A percentile compares a stretch with the other conserved stretches of the same genome.
Conservation (phyloP, 1,140 invertebrate species). For the Pissodes strobi region DNA sequence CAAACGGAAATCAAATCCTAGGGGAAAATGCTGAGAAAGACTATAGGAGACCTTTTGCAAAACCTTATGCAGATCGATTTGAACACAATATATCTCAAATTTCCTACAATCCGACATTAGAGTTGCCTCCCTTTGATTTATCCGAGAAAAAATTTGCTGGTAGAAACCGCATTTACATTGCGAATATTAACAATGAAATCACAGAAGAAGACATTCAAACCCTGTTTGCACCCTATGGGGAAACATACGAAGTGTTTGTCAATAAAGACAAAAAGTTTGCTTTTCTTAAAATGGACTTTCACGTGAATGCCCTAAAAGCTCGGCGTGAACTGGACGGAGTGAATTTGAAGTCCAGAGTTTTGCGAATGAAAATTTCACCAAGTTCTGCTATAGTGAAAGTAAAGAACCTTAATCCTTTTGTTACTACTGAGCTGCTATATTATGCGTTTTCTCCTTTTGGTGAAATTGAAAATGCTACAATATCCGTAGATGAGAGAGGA, state of each 20-base stretch:
- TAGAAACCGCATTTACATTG: constrained; percentile 90
- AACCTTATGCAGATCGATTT: too few species aligned
- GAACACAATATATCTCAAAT: too few species aligned
- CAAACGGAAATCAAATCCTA: too few species aligned
- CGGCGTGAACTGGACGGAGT: constrained; percentile 91
- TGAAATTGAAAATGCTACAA: constrained; percentile 89
- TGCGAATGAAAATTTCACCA: constrained; percentile 93
- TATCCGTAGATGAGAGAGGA: constrained; percentile 94
- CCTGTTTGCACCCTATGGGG: constrained; percentile 82
- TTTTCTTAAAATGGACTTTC: constrained; percentile 94
- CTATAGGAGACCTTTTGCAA: neutral
- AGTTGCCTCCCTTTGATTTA: constrained; percentile 69
- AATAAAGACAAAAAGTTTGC: constrained; percentile 96
- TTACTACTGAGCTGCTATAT: constrained; percentile 94
- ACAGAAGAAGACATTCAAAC: constrained; percentile 85
- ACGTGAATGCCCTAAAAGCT: constrained; percentile 92
- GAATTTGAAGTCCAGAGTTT: constrained; percentile 71
- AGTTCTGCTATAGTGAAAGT: constrained; percentile 90
- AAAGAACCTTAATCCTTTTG: constrained; percentile 87
- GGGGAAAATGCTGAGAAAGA: neutral
- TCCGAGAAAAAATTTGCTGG: constrained; percentile 83
- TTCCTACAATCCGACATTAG: constrained; percentile 71
- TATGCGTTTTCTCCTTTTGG: constrained; percentile 92
- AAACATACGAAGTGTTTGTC: constrained; percentile 90
- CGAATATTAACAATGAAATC: constrained; percentile 86